phyloP scores from a whole-genome alignment of 2,797 vertebrate genomes.

The Hemitrygon akajei region DNA sequence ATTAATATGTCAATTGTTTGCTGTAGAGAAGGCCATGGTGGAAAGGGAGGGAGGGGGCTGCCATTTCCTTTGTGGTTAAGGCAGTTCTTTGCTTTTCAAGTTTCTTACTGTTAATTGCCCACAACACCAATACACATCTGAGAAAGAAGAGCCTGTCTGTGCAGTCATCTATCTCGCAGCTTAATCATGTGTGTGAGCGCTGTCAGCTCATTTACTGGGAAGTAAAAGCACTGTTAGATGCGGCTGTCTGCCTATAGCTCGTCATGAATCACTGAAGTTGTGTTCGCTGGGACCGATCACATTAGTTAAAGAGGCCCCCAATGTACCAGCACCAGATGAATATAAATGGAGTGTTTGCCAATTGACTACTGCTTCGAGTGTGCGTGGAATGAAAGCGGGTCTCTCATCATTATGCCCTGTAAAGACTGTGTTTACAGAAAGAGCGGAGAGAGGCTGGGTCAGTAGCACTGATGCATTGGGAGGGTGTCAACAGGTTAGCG shows the following conservation, averaged over 20 bases:
- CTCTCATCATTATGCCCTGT: neutral
- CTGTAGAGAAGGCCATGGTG: too few species aligned
- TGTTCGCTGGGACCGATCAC: neutral
- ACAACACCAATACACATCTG: neutral
- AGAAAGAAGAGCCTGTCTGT: slow-evolving; percentile 17
- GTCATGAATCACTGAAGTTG: slow-evolving; percentile 26
- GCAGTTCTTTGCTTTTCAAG: neutral
- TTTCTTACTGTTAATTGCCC: neutral
- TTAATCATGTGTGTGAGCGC: slow-evolving; percentile 24
- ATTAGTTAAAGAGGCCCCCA: neutral
- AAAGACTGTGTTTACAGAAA: neutral
- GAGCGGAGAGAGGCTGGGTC: neutral
- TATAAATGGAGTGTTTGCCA: neutral
- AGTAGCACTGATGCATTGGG: neutral
- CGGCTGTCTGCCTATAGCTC: neutral
- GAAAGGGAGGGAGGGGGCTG: neutral
- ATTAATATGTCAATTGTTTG: neutral
- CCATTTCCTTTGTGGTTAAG: neutral
- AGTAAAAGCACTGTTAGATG: neutral
- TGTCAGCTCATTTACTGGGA: slow-evolving; percentile 20
- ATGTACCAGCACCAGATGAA: neutral
- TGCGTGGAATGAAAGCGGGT: neutral
- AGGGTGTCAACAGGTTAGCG: neutral
- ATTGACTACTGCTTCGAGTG: neutral
- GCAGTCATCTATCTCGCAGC: slow-evolving; percentile 9